These are phyloP conservation scores for Microcebus griseorufus DNA, from an alignment of 2,113 vertebrate species.

Conservation along the genomic window DNA sequence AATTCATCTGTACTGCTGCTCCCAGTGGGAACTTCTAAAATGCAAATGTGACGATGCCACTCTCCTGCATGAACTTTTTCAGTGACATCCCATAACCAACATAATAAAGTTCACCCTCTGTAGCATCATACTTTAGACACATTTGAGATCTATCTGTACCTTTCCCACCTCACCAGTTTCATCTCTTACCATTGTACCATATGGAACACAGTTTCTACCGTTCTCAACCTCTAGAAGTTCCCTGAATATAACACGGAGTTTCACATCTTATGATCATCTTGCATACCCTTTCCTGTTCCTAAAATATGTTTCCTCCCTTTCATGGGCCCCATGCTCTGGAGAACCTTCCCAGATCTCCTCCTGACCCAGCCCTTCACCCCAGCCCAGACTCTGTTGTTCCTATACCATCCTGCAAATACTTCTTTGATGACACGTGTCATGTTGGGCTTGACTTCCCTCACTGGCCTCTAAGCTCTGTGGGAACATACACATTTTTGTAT, in stretches of 20 bases:
- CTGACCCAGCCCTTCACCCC: not conserved
- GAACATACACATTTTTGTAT: not conserved
- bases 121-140: not conserved
- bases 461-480: not conserved
- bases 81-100: not conserved
- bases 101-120: not conserved
- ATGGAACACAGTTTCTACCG: not conserved
- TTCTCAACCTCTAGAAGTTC: not conserved
- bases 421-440: not conserved
- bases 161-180: not conserved
- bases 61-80: not conserved
- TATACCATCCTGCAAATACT: not conserved
- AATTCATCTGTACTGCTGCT: not conserved
- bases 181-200: not conserved
- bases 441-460: not conserved
- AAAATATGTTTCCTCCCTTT: not conserved
- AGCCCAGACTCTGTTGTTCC: not conserved
- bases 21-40: not conserved
- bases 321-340: not conserved
- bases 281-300: not conserved
- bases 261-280: not conserved
- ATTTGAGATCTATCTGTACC: not conserved
- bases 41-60: not conserved
- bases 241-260: not conserved
- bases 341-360: not conserved